phyloP scores from a whole-genome alignment of 2,113 vertebrate species.

The Abramis brama region DNA sequence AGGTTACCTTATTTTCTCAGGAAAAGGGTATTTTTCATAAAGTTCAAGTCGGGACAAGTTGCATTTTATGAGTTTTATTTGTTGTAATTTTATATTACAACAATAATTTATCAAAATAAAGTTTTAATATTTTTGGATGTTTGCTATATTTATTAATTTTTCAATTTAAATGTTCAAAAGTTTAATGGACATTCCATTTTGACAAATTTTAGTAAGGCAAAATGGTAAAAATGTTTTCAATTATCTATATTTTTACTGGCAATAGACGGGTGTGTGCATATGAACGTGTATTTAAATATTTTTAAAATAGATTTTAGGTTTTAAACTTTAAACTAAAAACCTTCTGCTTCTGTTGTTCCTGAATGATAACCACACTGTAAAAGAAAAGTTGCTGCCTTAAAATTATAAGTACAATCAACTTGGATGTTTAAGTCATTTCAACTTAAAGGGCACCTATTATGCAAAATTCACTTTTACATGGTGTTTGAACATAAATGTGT shows the following conservation, averaged over 20 bases:
- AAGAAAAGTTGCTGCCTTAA: too few species aligned
- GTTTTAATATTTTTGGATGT: not conserved
- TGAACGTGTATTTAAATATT: not conserved
- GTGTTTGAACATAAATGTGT: too few species aligned
- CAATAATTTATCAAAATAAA: not conserved
- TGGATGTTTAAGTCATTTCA: too few species aligned
- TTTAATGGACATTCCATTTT: not conserved
- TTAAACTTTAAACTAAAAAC: not conserved
- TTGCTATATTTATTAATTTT: not conserved
- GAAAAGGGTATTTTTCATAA: not conserved
- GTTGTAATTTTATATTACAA: not conserved
- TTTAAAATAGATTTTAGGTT: not conserved
- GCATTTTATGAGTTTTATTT: not conserved
- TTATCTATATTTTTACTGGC: not conserved
- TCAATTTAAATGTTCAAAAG: not conserved
- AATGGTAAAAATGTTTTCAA: not conserved
- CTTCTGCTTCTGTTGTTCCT: too few species aligned
- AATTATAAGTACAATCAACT: too few species aligned
- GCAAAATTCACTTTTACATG: too few species aligned
- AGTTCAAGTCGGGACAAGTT: too few species aligned
- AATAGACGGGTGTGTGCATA: not conserved
- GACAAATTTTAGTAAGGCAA: not conserved
- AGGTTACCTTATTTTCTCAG: not conserved
- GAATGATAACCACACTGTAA: too few species aligned
- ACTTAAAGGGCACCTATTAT: too few species aligned